Evolutionary conservation across 1,140 invertebrate species (phyloP).

Genomic region (Drosophila erecta): DNA sequence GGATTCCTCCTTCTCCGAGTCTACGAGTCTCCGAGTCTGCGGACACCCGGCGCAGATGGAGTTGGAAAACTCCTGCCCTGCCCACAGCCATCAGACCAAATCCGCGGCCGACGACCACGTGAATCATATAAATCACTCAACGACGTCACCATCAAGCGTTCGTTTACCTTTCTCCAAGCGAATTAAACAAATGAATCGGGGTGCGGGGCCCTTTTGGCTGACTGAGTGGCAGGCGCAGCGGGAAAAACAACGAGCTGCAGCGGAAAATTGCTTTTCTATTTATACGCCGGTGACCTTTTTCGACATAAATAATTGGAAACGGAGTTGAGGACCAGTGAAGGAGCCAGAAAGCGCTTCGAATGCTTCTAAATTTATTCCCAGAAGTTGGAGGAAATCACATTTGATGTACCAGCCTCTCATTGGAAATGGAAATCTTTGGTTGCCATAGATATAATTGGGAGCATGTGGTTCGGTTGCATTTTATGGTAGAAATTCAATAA

Average conservation of each 20-base stretch:
- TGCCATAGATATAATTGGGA: conserved; percentile 22
- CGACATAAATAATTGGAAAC: conserved; percentile 67
- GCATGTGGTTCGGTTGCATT: conserved; percentile 6
- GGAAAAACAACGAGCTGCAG: conserved; percentile 25
- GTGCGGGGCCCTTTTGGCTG: conserved; percentile 21
- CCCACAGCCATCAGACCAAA: conserved; percentile 36
- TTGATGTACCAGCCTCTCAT: background rate
- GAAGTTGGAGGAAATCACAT: conserved; percentile 16
- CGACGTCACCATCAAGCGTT: conserved; percentile 76
- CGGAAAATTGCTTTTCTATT: conserved; percentile 70
- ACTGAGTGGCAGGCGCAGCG: conserved; percentile 35
- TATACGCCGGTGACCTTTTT: conserved; percentile 67
- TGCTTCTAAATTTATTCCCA: conserved; percentile 58
- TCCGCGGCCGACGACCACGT: conserved; percentile 54
- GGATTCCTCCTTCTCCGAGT: background rate
- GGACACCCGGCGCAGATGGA: no score
- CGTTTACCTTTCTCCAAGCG: conserved; percentile 72
- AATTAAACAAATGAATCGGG: conserved; percentile 71
- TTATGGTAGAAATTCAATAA: background rate
- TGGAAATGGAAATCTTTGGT: conserved; percentile 24
- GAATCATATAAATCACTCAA: conserved; percentile 82
- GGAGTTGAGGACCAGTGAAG: conserved; percentile 20
- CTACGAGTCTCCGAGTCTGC: background rate
- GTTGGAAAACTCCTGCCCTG: conserved; percentile 7
- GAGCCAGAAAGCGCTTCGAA: conserved; percentile 28